Evolutionary conservation across 2,888 invertebrate species (phyloP).

Genomic region (Operophtera brumata): DNA sequence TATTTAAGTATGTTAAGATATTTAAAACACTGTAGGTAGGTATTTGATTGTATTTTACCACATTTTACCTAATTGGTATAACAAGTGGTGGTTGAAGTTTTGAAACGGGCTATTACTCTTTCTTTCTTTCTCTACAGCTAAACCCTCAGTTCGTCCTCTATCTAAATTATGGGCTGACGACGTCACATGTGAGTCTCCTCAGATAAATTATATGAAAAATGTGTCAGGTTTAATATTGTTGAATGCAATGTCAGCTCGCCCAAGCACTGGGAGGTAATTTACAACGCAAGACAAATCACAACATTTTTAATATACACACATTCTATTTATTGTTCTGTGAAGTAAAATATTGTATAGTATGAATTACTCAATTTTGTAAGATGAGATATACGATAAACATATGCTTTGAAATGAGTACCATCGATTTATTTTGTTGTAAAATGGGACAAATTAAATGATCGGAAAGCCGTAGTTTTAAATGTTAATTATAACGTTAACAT

Average conservation of each 20-base stretch:
- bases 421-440: no score
- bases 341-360: conserved; percentile 7
- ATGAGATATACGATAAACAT: not conserved
- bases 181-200: conserved; percentile 49
- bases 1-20: no score
- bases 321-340: conserved; percentile 14
- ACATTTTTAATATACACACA: conserved; percentile 29
- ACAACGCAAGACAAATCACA: conserved; percentile 34
- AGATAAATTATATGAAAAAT: conserved; percentile 57
- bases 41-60: no score
- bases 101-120: not conserved
- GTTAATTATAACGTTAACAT: no score
- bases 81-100: no score
- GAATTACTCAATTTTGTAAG: conserved; percentile 7
- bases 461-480: no score
- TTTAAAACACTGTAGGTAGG: no score
- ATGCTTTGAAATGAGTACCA: no score
- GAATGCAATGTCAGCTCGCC: conserved; percentile 33
- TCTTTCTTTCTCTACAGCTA: no score
- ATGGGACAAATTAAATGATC: no score
- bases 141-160: conserved; percentile 43
- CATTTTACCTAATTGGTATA: no score
- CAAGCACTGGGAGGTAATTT: conserved; percentile 32
- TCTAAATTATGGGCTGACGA: conserved; percentile 54
- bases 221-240: conserved; percentile 46